phyloP scores from a whole-genome alignment of 2,888 invertebrate genomes.

The Oscheius sp. region DNA sequence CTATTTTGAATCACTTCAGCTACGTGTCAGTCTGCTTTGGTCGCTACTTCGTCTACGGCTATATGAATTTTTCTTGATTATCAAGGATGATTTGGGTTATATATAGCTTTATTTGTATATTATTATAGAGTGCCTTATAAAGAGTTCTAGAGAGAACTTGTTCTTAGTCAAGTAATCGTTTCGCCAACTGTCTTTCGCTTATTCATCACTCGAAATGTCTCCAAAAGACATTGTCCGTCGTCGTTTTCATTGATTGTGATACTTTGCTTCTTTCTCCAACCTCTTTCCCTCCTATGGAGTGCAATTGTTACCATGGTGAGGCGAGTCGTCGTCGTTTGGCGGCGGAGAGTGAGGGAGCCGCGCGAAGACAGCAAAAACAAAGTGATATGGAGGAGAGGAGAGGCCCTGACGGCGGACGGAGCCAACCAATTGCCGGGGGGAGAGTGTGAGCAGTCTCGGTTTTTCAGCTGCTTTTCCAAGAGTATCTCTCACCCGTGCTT shows the following conservation, averaged over 20 bases:
- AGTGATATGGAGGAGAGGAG: slow-evolving; percentile 10
- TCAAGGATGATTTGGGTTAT: slow-evolving; percentile 27
- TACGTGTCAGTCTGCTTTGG: slow-evolving; percentile 47
- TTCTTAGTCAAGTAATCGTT: too few species aligned
- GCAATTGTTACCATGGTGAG: not conserved
- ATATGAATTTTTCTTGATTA: slow-evolving; percentile 41
- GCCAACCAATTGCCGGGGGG: not conserved
- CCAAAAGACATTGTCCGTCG: not conserved
- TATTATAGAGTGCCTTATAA: not conserved
- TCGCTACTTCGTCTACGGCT: slow-evolving; percentile 45
- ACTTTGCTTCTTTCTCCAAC: not conserved
- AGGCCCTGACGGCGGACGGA: not conserved
- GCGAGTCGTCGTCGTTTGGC: too few species aligned
- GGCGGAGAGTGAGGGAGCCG: not conserved
- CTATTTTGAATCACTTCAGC: slow-evolving; percentile 36
- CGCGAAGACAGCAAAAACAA: slow-evolving; percentile 25
- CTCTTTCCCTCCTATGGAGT: too few species aligned
- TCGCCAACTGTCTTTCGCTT: too few species aligned
- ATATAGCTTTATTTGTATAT: not conserved
- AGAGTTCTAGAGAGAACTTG: not conserved
- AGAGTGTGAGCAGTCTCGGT: not conserved
- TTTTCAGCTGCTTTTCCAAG: not conserved
- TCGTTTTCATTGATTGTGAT: not conserved
- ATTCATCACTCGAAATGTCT: not conserved
- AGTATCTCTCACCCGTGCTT: too few species aligned